A percentile compares a stretch with the other conserved stretches of the same genome.
phyloP scores from a whole-genome alignment of 2,888 invertebrate species.

The Standfussiana lucernea region DNA sequence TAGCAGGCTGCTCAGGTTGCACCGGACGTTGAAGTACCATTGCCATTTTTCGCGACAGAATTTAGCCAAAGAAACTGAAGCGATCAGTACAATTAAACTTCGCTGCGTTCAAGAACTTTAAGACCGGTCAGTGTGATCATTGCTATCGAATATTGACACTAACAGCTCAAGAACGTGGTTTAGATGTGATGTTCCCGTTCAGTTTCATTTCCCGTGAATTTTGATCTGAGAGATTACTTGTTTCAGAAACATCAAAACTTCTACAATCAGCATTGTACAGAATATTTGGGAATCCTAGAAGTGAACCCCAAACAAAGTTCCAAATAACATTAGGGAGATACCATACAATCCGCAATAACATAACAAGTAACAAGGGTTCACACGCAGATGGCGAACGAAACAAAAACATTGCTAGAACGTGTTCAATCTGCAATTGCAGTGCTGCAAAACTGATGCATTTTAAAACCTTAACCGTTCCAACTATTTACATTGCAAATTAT shows the following conservation, averaged over 20 bases:
- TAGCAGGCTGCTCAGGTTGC: not conserved
- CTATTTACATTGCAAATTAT: slow-evolving; percentile 56
- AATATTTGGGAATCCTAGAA: not conserved
- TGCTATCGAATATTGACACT: not conserved
- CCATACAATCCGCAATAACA: slow-evolving; percentile 34
- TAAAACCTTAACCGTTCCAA: slow-evolving; percentile 44
- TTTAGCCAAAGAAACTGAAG: not conserved
- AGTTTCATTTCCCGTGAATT: not conserved
- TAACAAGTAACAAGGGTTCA: slow-evolving; percentile 45
- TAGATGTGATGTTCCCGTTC: not conserved
- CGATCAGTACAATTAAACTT: not conserved
- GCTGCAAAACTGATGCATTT: slow-evolving; percentile 53
- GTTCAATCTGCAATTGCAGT: slow-evolving; percentile 54
- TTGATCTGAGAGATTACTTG: not conserved
- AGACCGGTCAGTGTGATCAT: not conserved
- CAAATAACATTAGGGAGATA: slow-evolving; percentile 40
- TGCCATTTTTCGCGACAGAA: not conserved
- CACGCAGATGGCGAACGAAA: slow-evolving; percentile 48
- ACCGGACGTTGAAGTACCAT: not conserved
- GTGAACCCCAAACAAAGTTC: slow-evolving; percentile 18
- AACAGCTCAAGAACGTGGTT: not conserved
- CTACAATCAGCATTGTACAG: slow-evolving; percentile 1
- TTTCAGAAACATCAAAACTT: not conserved
- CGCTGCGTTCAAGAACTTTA: not conserved
- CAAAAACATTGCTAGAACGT: slow-evolving; percentile 48